Evolutionary conservation across 2,888 invertebrate species (phyloP).

Genomic region (Dioctria rufipes): DNA sequence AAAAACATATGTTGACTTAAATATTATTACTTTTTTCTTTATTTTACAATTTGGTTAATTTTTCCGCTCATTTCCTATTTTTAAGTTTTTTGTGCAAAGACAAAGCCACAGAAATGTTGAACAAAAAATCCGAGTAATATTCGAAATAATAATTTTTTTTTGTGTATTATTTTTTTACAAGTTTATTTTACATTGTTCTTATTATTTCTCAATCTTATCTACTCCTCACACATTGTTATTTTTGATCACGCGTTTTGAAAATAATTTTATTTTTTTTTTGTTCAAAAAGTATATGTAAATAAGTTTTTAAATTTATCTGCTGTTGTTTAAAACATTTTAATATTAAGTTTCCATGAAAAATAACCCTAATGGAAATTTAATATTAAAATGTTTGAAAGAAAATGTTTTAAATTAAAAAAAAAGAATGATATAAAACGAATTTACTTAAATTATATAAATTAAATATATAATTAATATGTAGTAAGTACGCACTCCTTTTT

Average conservation of each 20-base stretch:
- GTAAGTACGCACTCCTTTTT: too few relatives aligned
- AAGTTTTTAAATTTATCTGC: too few relatives aligned
- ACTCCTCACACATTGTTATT: constrained; percentile 4
- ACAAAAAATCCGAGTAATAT: constrained; percentile 57
- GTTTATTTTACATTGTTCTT: constrained; percentile 40
- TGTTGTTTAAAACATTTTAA: too few relatives aligned
- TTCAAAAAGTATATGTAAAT: too few relatives aligned
- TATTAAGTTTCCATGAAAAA: too few relatives aligned
- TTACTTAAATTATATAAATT: too few relatives aligned
- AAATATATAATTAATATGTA: too few relatives aligned
- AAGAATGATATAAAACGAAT: too few relatives aligned
- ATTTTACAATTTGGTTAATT: constrained; percentile 6
- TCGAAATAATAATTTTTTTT: constrained; percentile 50
- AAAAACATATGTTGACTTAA: too few relatives aligned
- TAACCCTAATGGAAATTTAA: too few relatives aligned
- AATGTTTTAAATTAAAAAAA: too few relatives aligned
- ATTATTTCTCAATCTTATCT: constrained; percentile 56
- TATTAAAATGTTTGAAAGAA: too few relatives aligned
- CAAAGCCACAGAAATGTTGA: constrained; percentile 61
- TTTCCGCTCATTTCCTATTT: constrained; percentile 34
- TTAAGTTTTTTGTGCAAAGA: constrained; percentile 62
- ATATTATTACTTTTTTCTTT: constrained; percentile 40
- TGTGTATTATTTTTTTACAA: constrained; percentile 30
- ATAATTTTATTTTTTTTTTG: background rate
- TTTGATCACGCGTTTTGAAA: constrained; percentile 9